Percentiles rank a stretch among this genome's conserved stretches.
phyloP scores from a whole-genome alignment of 1,140 invertebrate genomes.

The Trypoxylus dichotomus region DNA sequence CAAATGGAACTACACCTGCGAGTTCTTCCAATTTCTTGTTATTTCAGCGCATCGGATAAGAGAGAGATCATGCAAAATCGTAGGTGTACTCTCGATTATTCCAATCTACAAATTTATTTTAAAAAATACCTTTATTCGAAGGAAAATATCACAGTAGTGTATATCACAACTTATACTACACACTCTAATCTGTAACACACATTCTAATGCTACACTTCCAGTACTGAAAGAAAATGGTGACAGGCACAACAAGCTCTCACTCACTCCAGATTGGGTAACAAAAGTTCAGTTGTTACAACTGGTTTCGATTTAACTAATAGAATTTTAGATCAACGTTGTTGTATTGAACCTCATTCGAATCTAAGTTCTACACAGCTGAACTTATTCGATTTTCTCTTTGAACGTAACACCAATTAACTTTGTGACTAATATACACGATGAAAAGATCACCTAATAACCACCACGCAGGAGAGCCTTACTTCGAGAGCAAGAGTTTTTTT shows the following conservation, averaged over 20 bases:
- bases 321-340: too few species aligned
- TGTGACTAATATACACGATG: slow-evolving; percentile 6
- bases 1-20: too few species aligned
- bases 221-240: slow-evolving; percentile 19
- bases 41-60: too few species aligned
- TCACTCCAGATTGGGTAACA: slow-evolving; percentile 3
- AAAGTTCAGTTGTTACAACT: slow-evolving; percentile 2
- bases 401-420: neutral
- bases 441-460: neutral
- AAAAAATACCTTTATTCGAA: too few species aligned
- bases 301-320: too few species aligned
- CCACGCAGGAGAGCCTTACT: neutral
- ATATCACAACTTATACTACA: neutral
- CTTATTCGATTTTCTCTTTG: neutral
- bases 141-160: neutral
- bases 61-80: too few species aligned
- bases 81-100: too few species aligned
- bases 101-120: too few species aligned
- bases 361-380: slow-evolving; percentile 6
- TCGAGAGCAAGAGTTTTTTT: neutral
- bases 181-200: neutral
- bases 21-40: too few species aligned
- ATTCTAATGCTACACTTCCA: slow-evolving; percentile 23
- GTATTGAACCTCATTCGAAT: neutral
- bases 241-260: slow-evolving; percentile 2